phyloP scores from a whole-genome alignment of 1,140 invertebrate species.

The Leucophenga varia region DNA sequence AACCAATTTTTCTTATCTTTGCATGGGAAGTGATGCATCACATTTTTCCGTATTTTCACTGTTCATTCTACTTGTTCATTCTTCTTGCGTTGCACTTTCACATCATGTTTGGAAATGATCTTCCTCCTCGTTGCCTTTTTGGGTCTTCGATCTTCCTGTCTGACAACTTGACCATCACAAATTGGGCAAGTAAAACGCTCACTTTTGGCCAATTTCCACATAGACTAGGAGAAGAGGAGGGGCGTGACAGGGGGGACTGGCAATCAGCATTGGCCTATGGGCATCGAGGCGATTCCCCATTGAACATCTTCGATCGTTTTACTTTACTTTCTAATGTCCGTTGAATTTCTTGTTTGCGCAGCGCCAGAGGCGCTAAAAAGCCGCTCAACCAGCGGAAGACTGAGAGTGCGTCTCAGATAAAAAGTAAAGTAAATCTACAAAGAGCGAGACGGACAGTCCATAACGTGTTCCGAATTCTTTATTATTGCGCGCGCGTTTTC shows the following conservation, averaged over 20 bases:
- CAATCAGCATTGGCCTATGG: neutral
- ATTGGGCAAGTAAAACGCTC: constrained; percentile 47
- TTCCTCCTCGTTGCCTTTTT: neutral
- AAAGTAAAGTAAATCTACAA: no score
- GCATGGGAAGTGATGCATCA: constrained; percentile 1
- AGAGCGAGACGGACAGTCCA: constrained; percentile 10
- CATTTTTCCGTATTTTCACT: constrained; percentile 40
- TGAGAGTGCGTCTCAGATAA: no score
- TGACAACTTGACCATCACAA: constrained; percentile 39
- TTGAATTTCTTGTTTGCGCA: constrained; percentile 19
- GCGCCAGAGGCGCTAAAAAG: constrained; percentile 16
- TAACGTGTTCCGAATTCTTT: constrained; percentile 40
- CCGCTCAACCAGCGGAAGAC: constrained; percentile 1
- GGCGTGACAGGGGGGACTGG: constrained; percentile 13
- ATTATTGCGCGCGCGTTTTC: constrained; percentile 10
- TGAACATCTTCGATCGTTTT: constrained; percentile 42
- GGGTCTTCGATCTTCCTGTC: constrained; percentile 32
- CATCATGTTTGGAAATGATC: neutral
- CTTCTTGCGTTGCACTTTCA: constrained; percentile 5
- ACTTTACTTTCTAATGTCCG: constrained; percentile 45
- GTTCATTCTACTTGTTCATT: constrained; percentile 30
- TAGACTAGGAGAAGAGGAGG: no score
- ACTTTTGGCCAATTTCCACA: constrained; percentile 48
- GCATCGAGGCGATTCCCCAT: constrained; percentile 27
- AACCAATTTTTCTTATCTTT: no score